A percentile compares a stretch with the other conserved stretches of the same genome.
Evolutionary conservation across 1,140 invertebrate species (phyloP).

Genomic region (Acromyrmex echinatior): DNA sequence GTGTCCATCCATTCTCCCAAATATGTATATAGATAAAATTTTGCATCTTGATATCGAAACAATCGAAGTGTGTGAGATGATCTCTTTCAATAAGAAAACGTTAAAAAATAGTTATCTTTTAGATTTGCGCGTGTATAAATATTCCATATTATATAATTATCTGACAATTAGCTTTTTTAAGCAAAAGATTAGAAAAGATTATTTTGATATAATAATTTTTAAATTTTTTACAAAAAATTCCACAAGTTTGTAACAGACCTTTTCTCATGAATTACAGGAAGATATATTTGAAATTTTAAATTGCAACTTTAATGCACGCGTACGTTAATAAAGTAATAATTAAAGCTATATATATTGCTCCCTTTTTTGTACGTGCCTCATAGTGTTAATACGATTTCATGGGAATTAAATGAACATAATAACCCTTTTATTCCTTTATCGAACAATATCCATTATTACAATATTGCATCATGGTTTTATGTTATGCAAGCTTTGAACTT

Average conservation of each 20-base stretch:
- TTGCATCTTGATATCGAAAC: not conserved
- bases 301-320: not conserved
- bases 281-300: not conserved
- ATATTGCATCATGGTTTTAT: constrained; percentile 15
- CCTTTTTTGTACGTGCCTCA: not conserved
- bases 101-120: not conserved
- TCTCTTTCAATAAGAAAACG: not conserved
- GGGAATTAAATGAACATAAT: constrained; percentile 17
- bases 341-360: not conserved
- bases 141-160: not conserved
- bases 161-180: not conserved
- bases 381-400: not conserved
- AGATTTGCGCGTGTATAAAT: not conserved
- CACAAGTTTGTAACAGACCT: not conserved
- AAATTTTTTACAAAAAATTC: not conserved
- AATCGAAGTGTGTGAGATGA: not conserved
- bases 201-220: not conserved
- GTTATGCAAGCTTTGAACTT: constrained; percentile 20
- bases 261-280: not conserved
- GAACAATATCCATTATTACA: constrained; percentile 14
- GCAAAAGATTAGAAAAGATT: too few species aligned
- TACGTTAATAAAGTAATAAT: constrained; percentile 22
- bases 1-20: not conserved
- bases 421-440: constrained; percentile 20
- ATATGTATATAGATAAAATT: not conserved